Base-by-base conservation (phyloP, 35 echinoderm and acorn worm species). In the Eucidaris tribuloides region DNA sequence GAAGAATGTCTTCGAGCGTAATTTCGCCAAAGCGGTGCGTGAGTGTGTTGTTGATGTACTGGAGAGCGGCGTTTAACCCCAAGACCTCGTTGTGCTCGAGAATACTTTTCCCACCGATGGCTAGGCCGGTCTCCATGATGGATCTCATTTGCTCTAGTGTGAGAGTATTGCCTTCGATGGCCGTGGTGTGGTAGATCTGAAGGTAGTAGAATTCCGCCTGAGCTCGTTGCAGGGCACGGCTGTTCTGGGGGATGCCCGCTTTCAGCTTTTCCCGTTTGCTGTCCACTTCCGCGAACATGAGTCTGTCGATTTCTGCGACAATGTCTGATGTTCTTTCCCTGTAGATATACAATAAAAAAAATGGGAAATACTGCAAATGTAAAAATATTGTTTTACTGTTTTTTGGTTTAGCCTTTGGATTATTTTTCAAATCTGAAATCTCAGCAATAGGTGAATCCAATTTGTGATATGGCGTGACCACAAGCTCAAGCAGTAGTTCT, bases 21-120 rank as follows among this genome's bases (percentile, higher is more conserved):
- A 99, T 82, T 31, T 78, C 64, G 19, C 96, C 90, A 27, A 99
- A 85, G 41, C 84, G 71, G 46, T 89, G 71, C 82, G 87, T 83
- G 23, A 99, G 79, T 7, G 90, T 99, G 22, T 87, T 79, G 65
- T 99, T 99, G 34, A 99, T 99, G 30, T 83, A 99, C 79, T 93
- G 91, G 44, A 99, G 50, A 0, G 96, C 96, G 20, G 84, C 42
- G 52, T 89, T 84, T 32, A 99, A n/a, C 5, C 96, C 96, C 2
- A 99, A 58, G 6, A 99, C 87, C 48, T 99, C 96, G 65, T 99
- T 99, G 62, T 99, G 96, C 61, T 99, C 96, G 40, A 99, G 58
- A 36, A 99, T 65, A 59, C 96, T 99, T 38, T 99, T 99, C 25
- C 96, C 96, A 3, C 71, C 56, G 6, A 99, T 66, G 4, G 96